Conservation (phyloP, 2,888 invertebrate species). For the Altica lythri region DNA sequence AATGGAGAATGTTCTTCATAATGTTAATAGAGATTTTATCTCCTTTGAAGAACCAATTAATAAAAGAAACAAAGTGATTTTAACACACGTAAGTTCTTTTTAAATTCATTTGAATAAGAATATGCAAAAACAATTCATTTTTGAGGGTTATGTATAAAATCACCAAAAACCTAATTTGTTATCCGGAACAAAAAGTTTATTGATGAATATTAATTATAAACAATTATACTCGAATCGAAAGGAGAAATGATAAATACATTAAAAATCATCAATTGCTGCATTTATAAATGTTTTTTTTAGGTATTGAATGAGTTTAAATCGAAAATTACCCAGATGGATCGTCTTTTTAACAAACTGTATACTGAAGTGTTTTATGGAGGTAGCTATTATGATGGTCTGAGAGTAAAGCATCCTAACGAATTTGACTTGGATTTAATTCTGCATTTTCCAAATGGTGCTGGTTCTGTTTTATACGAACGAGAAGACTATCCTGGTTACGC, state of each 20-base stretch:
- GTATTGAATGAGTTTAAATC: slow-evolving; percentile 25
- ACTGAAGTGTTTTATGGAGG: slow-evolving; percentile 59
- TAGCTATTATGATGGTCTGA: slow-evolving; percentile 65
- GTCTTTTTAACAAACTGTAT: slow-evolving; percentile 49
- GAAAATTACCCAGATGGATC: slow-evolving; percentile 48
- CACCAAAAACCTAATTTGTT: no score
- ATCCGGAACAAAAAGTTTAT: neutral
- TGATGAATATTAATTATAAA: no score
- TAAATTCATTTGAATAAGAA: no score
- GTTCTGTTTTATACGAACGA: slow-evolving; percentile 55
- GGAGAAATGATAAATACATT: no score
- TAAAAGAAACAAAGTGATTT: no score
- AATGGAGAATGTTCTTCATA: no score
- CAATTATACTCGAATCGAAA: neutral
- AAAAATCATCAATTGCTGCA: no score
- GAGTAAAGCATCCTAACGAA: slow-evolving; percentile 63
- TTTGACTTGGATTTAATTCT: slow-evolving; percentile 66
- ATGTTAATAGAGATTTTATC: no score
- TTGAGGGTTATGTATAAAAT: no score
- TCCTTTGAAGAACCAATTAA: no score
- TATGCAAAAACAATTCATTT: no score
- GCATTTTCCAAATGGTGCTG: slow-evolving; percentile 60
- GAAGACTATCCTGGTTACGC: slow-evolving; percentile 60
- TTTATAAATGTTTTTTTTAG: slow-evolving; percentile 22
- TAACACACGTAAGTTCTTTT: no score